Percentiles rank a stretch among this genome's conserved stretches.
These are phyloP conservation scores for Hirtodrosophila trivittata DNA, from an alignment of 2,888 invertebrate species.

Conservation along the genomic window DNA sequence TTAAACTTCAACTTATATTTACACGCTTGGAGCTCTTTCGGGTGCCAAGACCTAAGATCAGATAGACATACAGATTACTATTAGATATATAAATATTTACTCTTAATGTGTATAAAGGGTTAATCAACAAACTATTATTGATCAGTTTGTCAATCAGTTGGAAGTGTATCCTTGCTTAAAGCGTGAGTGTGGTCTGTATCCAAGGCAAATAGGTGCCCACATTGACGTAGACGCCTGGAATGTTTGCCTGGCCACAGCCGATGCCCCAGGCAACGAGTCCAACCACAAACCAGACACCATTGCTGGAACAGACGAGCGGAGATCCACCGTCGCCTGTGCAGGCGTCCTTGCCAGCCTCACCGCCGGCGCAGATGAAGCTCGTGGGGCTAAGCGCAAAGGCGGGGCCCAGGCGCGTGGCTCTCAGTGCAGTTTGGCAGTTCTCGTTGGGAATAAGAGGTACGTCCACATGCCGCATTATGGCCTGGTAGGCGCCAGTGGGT, in stretches of 20 bases:
- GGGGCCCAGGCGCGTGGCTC: conserved; percentile 87
- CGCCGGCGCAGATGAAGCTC: conserved; percentile 92
- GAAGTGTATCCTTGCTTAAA: conserved; percentile 26
- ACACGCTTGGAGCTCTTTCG: no score
- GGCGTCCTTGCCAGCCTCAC: conserved; percentile 90
- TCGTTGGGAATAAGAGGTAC: conserved; percentile 88
- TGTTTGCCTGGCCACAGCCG: conserved; percentile 87
- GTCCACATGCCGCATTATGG: conserved; percentile 90
- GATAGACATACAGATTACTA: no score
- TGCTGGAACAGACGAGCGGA: conserved; percentile 80
- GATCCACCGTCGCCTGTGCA: conserved; percentile 88
- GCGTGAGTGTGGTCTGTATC: conserved; percentile 85
- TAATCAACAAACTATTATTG: no score
- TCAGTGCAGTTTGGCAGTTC: conserved; percentile 87
- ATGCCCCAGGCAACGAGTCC: conserved; percentile 86
- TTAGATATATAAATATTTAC: no score
- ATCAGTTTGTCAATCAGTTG: no score
- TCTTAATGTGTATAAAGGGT: no score
- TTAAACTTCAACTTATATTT: no score
- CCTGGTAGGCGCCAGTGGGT: conserved; percentile 84
- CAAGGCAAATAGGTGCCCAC: conserved; percentile 88
- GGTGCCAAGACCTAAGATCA: no score
- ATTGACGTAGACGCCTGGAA: conserved; percentile 92
- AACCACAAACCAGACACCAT: conserved; percentile 83
- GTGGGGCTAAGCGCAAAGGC: conserved; percentile 87